Evolutionary conservation across 2,888 invertebrate species (phyloP), one percentile per base, ranked within the genome.

Genomic region (Perdita meconis): DNA sequence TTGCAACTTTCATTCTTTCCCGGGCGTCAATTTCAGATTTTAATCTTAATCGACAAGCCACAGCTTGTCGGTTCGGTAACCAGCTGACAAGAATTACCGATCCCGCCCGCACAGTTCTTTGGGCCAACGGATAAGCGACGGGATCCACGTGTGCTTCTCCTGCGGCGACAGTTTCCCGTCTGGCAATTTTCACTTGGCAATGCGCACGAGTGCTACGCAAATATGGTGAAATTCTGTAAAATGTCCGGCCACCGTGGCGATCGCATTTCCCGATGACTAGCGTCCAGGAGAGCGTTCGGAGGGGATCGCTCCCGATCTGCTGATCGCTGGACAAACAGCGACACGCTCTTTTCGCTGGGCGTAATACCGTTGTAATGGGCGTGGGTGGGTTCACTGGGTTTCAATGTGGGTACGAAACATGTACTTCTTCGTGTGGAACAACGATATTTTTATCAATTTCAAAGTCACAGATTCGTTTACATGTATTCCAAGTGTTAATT

Each of bases 1-100:
- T 89, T 88, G 88, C 84, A 85, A 85, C 85, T 89, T 87, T 85
- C 81, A 89, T 88, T 87, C 85, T 67, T 85, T 86, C 85, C 84
- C 85, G 78, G 69, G 70, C 84, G 83, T 83, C 81, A 83, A 85
- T 85, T 87, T 86, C 85, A 76, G 81, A 80, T 86, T 89, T 88
- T 87, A 86, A 88, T 88, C 86, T 83, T 80, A 77, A 68, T 67
- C 80, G 42, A 68, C 64, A 69, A 10, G 16, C 12, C 22, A 44
- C 56, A 38, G 16, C 50, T 75, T 34, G 42, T 40, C 24, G 51
- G 55, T 16, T 44, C 53, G 22, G n/a, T n/a, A n/a, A n/a, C 16
- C 65, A 42, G 65, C n/a, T 66, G 65, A 63, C 74, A 74, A 74
- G 78, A 81, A 79, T 82, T 82, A 79, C 69, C 44, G 40, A 12